Conservation (phyloP, 2,797 vertebrate genomes). For the Acropternis orthonyx region DNA sequence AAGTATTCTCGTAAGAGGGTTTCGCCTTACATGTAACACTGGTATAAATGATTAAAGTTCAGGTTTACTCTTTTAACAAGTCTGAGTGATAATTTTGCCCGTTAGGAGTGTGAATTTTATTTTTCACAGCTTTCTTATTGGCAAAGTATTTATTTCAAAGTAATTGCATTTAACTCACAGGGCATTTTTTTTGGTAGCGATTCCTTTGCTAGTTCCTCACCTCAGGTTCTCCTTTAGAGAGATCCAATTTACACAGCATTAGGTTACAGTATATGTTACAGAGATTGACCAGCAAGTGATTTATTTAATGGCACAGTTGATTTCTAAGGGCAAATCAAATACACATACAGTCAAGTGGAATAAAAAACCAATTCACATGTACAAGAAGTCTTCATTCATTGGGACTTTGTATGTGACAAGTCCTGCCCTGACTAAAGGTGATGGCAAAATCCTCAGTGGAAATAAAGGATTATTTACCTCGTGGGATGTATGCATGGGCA, state of each 20-base stretch:
- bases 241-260: conserved; percentile 63
- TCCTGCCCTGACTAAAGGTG: neutral
- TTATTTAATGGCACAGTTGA: conserved; percentile 42
- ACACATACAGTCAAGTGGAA: neutral
- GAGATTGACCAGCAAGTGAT: conserved; percentile 61
- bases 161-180: conserved; percentile 30
- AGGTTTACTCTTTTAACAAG: conserved; percentile 73
- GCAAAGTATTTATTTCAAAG: conserved; percentile 53
- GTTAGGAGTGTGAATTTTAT: conserved; percentile 72
- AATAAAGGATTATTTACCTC: neutral
- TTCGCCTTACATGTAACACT: conserved; percentile 68
- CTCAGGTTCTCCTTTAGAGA: conserved; percentile 43
- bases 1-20: conserved; percentile 72
- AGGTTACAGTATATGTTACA: conserved; percentile 59
- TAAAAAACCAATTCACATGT: neutral
- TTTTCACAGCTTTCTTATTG: conserved; percentile 74
- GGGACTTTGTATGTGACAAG: neutral
- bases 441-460: neutral
- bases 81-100: conserved; percentile 75
- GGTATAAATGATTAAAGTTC: conserved; percentile 59
- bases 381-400: neutral
- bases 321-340: conserved; percentile 42
- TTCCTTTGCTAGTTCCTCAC: conserved; percentile 11
- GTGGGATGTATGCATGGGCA: neutral
- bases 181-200: neutral